Evolutionary conservation across 2,797 vertebrate genomes (phyloP), one percentile per base, ranked within the genome.

Genomic region (Staurois parvus): DNA sequence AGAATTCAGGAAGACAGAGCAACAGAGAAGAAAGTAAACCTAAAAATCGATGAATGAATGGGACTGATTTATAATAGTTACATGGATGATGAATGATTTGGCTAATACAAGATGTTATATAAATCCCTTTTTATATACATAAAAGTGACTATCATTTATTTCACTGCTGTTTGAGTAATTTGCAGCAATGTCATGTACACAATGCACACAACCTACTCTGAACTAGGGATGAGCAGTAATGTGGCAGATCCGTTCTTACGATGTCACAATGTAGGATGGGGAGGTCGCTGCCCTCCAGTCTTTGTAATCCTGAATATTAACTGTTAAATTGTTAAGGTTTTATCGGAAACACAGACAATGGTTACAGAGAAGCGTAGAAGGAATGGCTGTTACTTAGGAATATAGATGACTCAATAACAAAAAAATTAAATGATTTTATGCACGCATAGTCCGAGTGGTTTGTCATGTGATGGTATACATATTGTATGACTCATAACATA

Each of bases 1-100:
- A 81, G n/a, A 70, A 37, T 64, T 29, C 40, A 80, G 17, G 13
- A 15, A 68, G 28, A 29, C 24, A 75, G 19, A 29, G 52, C 42
- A 62, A 34, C n/a, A 69, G 56, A 85, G 26, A 42, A 8, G 48
- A 72, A 74, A 74, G 69, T 30, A 28, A 52, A 40, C 73, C 45
- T 75, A 45, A 68, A 83, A 85, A 81, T 85, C 70, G 28, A 80
- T 85, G 45, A 48, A 73, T 42, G 59, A 42, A n/a, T 77, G 34
- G 15, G 19, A n/a, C n/a, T 66, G 52, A 66, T 45, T 19, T 67
- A 29, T 29, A 45, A 29, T 12, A 9, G 13, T 77, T 64, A 59
- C 21, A 59, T 21, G 52, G 8, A 59, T 24, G 21, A 59, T 59
- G 52, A 24, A 59, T 59, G 52, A 59, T 59, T 59, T 59, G 52